Conservation (phyloP, 1,140 invertebrate species). For the Ladona fulva region DNA sequence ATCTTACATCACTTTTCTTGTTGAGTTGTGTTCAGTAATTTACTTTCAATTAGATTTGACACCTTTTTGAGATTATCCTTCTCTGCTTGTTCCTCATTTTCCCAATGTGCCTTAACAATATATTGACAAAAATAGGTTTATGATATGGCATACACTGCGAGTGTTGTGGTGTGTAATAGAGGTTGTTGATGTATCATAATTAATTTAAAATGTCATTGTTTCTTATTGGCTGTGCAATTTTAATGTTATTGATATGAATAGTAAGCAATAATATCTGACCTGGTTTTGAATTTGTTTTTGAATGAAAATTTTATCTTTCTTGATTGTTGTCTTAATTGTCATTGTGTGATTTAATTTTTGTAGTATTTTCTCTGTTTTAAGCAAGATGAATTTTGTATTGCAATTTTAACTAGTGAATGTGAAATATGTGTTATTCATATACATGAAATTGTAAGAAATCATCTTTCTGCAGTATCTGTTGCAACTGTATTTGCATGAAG, state of each 20-base stretch:
- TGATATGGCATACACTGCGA: no score
- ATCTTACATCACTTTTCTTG: no score
- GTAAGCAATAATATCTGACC: not conserved
- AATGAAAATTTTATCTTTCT: not conserved
- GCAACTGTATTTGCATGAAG: not conserved
- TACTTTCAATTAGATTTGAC: no score
- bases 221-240: not conserved
- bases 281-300: not conserved
- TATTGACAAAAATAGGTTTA: no score
- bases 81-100: no score
- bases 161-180: no score
- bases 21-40: no score
- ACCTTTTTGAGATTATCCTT: no score
- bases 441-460: no score
- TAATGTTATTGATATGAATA: not conserved
- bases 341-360: not conserved
- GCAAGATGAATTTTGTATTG: not conserved
- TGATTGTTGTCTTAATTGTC: not conserved
- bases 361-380: not conserved
- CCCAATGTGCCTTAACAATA: no score
- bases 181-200: not conserved
- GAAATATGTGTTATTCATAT: not conserved
- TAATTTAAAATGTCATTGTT: not conserved
- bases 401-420: not conserved
- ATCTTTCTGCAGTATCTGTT: not conserved